Base-by-base conservation (phyloP, 2,888 invertebrate genomes). In the Rhimphoctona megacephalus region DNA sequence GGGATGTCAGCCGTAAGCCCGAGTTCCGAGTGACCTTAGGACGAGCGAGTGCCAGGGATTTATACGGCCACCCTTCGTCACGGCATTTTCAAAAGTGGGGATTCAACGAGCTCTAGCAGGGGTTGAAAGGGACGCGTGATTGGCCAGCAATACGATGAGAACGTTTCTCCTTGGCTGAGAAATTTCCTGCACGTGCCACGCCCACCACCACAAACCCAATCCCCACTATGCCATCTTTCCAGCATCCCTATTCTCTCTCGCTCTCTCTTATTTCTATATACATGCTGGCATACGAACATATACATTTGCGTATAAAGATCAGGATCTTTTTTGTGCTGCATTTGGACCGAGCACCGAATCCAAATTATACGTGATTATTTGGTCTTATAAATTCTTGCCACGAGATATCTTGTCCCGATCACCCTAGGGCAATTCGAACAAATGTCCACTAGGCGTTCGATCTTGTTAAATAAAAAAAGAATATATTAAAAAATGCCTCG, bases 311-410 rank as follows among this genome's bases (percentile, higher is more conserved):
- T 61, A 33, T 43, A n/a, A 52, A 52, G 52, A 76, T 46, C 25
- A 74, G 30, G 17, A n/a, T 49, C 39, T 54, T 54, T 69, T 70
- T 14, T 72, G 33, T 9, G 69, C 54, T 67, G 49, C 73, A 83
- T 78, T 73, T 36, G 79, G 52, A 61, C 52, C 73, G 30, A 61
- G 69, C 66, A 80, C 86, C 81, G 77, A 85, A 81, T 80, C 80
- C 86, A 88, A 90, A 92, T 93, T 90, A 92, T 91, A 89, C 89
- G 90, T 90, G 90, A 92, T 93, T 90, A 93, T 92, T 90, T 86
- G 88, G 87, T 76, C 85, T 83, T 87, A 88, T 90, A 90, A 90
- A 91, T 90, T 90, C 86, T 84, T 79, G 77, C 80, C 72, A 87
- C 72, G 79, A 73, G 84, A 69, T 73, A 36, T 67, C 46, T n/a